Evolutionary conservation across 1,140 invertebrate species (phyloP).

Genomic region (Bathynomus jamesi): DNA sequence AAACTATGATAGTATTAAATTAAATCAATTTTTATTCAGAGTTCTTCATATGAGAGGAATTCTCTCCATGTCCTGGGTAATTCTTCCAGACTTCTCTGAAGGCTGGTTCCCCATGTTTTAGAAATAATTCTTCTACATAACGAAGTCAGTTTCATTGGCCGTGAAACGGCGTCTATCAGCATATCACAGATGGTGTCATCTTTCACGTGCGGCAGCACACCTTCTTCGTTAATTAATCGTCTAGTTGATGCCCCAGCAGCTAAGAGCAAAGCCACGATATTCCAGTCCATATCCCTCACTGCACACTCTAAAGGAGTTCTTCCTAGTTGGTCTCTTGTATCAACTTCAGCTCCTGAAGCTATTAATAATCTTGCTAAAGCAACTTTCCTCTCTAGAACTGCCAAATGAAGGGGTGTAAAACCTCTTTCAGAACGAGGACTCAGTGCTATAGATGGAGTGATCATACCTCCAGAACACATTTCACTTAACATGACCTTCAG

Average conservation of each 20-base stretch:
- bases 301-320: conserved; percentile 36
- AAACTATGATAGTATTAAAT: too few relatives aligned
- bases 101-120: not conserved
- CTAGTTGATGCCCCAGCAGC: conserved; percentile 34
- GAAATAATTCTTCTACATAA: conserved; percentile 8
- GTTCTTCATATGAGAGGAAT: conserved; percentile 4
- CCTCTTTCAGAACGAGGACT: conserved; percentile 29
- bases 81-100: not conserved
- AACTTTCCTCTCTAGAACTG: conserved; percentile 34
- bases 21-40: too few relatives aligned
- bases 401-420: conserved; percentile 38
- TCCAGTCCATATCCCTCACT: conserved; percentile 30
- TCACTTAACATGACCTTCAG: conserved; percentile 21
- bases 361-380: conserved; percentile 23
- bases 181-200: conserved; percentile 6
- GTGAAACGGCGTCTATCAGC: not conserved
- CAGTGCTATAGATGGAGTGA: conserved; percentile 12
- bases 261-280: conserved; percentile 28
- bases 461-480: conserved; percentile 7
- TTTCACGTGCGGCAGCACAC: not conserved
- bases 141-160: conserved; percentile 4
- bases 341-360: conserved; percentile 32
- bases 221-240: conserved; percentile 3
- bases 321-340: conserved; percentile 35
- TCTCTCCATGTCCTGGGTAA: conserved; percentile 9